Conservation (phyloP, 2,888 invertebrate species). For the Oscheius sp. region DNA sequence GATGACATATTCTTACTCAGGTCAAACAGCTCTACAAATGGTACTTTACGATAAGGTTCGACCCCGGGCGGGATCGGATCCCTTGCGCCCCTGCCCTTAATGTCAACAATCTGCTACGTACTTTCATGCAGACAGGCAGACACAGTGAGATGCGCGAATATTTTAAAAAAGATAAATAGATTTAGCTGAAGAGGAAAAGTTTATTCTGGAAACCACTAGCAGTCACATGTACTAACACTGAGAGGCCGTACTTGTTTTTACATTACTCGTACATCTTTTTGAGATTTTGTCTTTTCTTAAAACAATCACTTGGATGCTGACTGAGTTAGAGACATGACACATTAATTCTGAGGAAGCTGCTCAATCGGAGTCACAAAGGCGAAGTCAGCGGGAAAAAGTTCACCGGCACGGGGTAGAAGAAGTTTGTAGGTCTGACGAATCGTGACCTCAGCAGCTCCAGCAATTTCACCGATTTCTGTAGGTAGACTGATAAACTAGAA, state of each 20-base stretch:
- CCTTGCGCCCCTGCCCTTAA: too few relatives aligned
- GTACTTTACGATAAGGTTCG: too few relatives aligned
- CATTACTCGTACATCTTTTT: conserved; percentile 31
- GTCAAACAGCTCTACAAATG: too few relatives aligned
- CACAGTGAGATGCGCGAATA: too few relatives aligned
- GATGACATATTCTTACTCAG: too few relatives aligned
- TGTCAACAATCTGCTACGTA: too few relatives aligned
- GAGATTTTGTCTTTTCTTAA: conserved; percentile 4
- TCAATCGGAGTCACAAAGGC: conserved; percentile 94
- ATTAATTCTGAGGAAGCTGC: conserved; percentile 80
- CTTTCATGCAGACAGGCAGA: too few relatives aligned
- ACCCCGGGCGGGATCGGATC: too few relatives aligned
- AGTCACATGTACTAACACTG: neutral
- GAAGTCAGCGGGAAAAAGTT: conserved; percentile 95
- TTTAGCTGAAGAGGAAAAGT: neutral
- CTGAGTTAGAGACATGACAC: neutral
- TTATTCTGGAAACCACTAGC: neutral
- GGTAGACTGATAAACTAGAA: neutral
- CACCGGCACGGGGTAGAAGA: conserved; percentile 89
- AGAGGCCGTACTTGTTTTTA: neutral
- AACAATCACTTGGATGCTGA: neutral
- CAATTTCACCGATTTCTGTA: conserved; percentile 93
- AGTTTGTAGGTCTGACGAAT: conserved; percentile 96
- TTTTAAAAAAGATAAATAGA: too few relatives aligned
- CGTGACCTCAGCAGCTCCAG: conserved; percentile 97